Percentiles rank a stretch among this genome's conserved stretches.
Evolutionary conservation across 2,797 vertebrate species (phyloP).

Genomic region (Catostomus latipinnis): DNA sequence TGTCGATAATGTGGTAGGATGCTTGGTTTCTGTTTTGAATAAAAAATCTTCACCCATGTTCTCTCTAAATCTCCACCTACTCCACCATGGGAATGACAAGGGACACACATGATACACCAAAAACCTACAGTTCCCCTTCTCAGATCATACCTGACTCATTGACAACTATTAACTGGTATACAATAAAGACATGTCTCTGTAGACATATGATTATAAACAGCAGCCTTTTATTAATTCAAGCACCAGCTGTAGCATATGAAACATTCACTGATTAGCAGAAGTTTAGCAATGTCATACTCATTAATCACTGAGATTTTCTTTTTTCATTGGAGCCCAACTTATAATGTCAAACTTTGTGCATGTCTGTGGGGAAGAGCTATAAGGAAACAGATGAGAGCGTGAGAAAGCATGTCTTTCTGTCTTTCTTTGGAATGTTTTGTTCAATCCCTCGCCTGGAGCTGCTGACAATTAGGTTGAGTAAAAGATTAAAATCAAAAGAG

Average conservation of each 20-base stretch:
- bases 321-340: not conserved
- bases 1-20: not conserved
- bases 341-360: not conserved
- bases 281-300: not conserved
- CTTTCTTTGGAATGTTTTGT: constrained; percentile 26
- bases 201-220: constrained; percentile 1
- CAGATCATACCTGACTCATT: constrained; percentile 3
- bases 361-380: not conserved
- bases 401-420: not conserved
- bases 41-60: not conserved
- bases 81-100: not conserved
- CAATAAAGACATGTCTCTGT: too few species aligned
- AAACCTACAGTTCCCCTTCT: not conserved
- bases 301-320: not conserved
- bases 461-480: constrained; percentile 17
- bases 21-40: not conserved
- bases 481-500: not conserved
- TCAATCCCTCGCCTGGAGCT: constrained; percentile 43
- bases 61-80: not conserved
- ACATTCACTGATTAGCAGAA: not conserved
- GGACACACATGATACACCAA: not conserved
- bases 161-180: not conserved
- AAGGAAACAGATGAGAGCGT: not conserved
- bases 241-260: not conserved
- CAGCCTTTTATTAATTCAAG: not conserved